These are phyloP conservation scores for Sander vitreus DNA, from an alignment of 2,113 vertebrate species.

Conservation along the genomic window DNA sequence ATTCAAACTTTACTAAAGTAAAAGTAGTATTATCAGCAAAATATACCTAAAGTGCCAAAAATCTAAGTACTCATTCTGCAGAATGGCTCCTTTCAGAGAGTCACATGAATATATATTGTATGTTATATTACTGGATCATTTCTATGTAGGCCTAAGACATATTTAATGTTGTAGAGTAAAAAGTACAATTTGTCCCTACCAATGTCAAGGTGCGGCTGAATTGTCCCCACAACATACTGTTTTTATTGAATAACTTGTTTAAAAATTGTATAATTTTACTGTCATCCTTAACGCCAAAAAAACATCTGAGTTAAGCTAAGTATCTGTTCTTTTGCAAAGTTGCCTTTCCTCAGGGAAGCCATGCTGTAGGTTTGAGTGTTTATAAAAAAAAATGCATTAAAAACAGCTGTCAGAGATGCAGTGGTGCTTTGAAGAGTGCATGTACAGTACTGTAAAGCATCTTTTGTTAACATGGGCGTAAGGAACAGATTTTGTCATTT, in stretches of 20 bases:
- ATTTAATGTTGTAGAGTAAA: not conserved
- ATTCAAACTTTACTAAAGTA: not conserved
- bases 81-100: not conserved
- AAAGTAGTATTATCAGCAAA: no score
- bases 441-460: not conserved
- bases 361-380: conserved; percentile 26
- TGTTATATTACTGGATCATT: not conserved
- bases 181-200: not conserved
- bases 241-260: conserved; percentile 4
- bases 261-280: conserved; percentile 26
- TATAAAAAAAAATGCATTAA: conserved; percentile 28
- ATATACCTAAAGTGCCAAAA: not conserved
- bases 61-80: no score
- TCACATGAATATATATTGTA: not conserved
- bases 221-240: not conserved
- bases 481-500: not conserved
- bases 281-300: conserved; percentile 8
- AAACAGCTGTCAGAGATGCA: conserved; percentile 45
- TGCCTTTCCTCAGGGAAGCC: conserved; percentile 28
- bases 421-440: conserved; percentile 25
- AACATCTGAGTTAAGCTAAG: not conserved
- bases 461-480: not conserved
- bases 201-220: not conserved
- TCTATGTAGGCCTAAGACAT: no score
- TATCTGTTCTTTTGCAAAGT: conserved; percentile 24